Evolutionary conservation across 2,888 invertebrate genomes (phyloP).

Genomic region (Morpho helenor): DNA sequence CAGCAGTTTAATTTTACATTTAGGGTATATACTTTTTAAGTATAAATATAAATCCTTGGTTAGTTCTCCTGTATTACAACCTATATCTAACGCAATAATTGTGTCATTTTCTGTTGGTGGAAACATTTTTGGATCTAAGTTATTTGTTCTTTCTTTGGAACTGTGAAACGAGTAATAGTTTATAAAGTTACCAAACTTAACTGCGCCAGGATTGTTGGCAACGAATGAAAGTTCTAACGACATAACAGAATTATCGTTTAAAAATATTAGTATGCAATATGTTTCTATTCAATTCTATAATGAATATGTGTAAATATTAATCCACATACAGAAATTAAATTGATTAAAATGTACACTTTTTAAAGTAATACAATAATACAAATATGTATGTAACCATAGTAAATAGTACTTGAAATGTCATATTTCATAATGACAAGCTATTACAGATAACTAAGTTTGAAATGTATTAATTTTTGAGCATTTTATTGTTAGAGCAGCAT

Average conservation of each 20-base stretch:
- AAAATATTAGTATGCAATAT: no score
- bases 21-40: constrained; percentile 57
- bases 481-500: no score
- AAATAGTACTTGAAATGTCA: no score
- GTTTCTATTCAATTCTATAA: no score
- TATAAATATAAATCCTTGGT: constrained; percentile 79
- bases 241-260: not conserved
- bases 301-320: no score
- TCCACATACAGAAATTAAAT: no score
- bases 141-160: constrained; percentile 81
- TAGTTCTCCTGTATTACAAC: constrained; percentile 90
- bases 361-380: no score
- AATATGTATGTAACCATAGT: no score
- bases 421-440: no score
- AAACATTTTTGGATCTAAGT: constrained; percentile 72
- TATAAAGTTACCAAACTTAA: constrained; percentile 90
- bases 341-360: no score
- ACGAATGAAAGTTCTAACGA: constrained; percentile 42
- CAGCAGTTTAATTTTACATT: constrained; percentile 66
- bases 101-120: constrained; percentile 34
- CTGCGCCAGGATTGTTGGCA: constrained; percentile 86
- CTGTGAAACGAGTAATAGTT: constrained; percentile 92
- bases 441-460: no score
- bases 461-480: no score
- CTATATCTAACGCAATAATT: constrained; percentile 83